A percentile compares a stretch with the other conserved stretches of the same genome.
Conservation (phyloP, 92 coral and sea anemone genomes). For the Epizoanthus stellaris region DNA sequence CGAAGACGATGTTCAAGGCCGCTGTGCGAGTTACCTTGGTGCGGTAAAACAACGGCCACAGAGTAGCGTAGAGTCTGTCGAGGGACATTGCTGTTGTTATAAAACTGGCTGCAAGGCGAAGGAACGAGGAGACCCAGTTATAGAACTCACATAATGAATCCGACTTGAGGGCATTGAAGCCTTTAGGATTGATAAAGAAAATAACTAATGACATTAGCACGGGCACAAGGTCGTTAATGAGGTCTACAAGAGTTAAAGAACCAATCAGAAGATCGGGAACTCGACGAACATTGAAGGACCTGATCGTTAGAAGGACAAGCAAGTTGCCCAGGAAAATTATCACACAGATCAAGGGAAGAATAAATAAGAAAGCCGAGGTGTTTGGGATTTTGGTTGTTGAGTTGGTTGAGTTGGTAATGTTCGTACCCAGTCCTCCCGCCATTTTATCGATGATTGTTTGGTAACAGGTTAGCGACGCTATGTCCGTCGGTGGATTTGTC, state of each 20-base stretch:
- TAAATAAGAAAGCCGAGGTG: neutral
- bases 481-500: too few relatives aligned
- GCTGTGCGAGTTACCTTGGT: conserved; percentile 51
- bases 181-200: conserved; percentile 28
- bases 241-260: conserved; percentile 49
- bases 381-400: neutral
- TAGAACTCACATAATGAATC: conserved; percentile 53
- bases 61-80: conserved; percentile 42
- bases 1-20: conserved; percentile 8
- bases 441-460: neutral
- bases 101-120: conserved; percentile 58
- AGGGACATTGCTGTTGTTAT: conserved; percentile 57
- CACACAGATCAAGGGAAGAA: conserved; percentile 54
- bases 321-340: conserved; percentile 56
- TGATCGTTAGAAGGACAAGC: conserved; percentile 48
- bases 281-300: conserved; percentile 43
- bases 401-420: conserved; percentile 1
- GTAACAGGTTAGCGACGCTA: neutral
- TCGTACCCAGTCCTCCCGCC: neutral
- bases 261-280: conserved; percentile 67
- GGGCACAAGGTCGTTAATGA: conserved; percentile 54
- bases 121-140: conserved; percentile 62
- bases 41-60: conserved; percentile 55
- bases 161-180: conserved; percentile 28
- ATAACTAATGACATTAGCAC: conserved; percentile 49